Conservation (phyloP, 2,888 invertebrate species). For the Choreutis nemorana region DNA sequence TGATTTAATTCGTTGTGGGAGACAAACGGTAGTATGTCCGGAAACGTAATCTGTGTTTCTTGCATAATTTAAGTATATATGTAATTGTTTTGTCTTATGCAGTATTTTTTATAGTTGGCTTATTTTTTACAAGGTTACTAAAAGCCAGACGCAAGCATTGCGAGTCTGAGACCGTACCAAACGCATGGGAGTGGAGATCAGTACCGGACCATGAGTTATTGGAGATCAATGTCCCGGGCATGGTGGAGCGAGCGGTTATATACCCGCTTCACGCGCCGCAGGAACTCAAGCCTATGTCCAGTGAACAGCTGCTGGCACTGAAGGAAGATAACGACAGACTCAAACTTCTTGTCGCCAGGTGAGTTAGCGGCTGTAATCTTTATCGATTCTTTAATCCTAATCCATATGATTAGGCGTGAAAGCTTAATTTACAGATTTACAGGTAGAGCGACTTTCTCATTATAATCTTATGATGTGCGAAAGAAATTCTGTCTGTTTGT, state of each 20-base stretch:
- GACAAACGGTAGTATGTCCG: too few relatives aligned
- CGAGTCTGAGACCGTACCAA: slow-evolving; percentile 19
- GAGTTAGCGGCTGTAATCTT: too few relatives aligned
- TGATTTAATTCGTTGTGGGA: too few relatives aligned
- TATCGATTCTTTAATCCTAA: too few relatives aligned
- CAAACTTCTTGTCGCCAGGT: slow-evolving; percentile 34
- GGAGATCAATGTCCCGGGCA: slow-evolving; percentile 34
- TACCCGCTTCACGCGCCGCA: slow-evolving; percentile 48
- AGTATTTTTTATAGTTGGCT: too few relatives aligned
- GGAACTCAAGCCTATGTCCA: slow-evolving; percentile 26
- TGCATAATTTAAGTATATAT: too few relatives aligned
- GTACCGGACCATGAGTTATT: slow-evolving; percentile 38
- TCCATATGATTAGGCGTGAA: too few relatives aligned
- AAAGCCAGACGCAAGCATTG: slow-evolving; percentile 38
- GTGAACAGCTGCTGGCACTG: slow-evolving; percentile 25
- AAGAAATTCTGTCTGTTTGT: too few relatives aligned
- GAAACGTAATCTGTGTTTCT: too few relatives aligned
- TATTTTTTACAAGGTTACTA: slow-evolving; percentile 24
- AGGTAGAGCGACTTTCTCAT: too few relatives aligned
- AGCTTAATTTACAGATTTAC: too few relatives aligned
- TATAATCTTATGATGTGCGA: too few relatives aligned
- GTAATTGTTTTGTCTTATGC: background rate
- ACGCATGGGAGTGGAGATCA: slow-evolving; percentile 49
- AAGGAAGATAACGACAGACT: slow-evolving; percentile 35
- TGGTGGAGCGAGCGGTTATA: slow-evolving; percentile 32